These are phyloP conservation scores for Lepidochitona cinerea DNA, from an alignment of 2,888 invertebrate species.

Conservation along the genomic window DNA sequence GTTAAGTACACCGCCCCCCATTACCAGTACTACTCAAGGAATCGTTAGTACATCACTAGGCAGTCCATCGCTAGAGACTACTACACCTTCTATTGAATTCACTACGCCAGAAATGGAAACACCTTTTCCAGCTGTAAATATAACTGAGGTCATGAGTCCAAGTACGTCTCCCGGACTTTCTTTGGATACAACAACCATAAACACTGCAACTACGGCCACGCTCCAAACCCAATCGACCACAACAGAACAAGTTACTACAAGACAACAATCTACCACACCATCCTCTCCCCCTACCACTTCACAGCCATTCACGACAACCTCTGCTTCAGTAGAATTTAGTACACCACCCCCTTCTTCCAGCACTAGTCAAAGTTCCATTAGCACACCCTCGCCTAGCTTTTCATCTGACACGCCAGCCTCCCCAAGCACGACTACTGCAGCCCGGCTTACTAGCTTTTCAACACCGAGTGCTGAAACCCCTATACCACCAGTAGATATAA, in stretches of 20 bases:
- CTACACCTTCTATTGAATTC: not conserved
- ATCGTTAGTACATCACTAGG: no score
- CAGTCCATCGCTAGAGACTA: not conserved
- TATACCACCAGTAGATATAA: not conserved
- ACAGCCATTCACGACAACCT: not conserved
- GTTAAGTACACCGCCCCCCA: not conserved
- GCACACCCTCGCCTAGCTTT: no score
- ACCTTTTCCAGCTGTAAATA: not conserved
- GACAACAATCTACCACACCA: no score
- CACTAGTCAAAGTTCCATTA: not conserved
- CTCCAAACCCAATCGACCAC: no score
- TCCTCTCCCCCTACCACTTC: not conserved
- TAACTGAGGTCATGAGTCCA: not conserved
- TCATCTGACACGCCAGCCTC: no score
- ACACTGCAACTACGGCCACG: no score
- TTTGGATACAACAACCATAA: no score
- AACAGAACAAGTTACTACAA: no score
- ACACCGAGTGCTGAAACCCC: not conserved
- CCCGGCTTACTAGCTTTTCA: no score
- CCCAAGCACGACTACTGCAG: no score
- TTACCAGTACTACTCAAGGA: no score
- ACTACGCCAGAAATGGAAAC: not conserved
- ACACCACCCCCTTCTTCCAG: not conserved
- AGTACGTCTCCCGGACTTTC: no score
- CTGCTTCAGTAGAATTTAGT: not conserved